A percentile compares a stretch with the other conserved stretches of the same genome.
phyloP scores from a whole-genome alignment of 2,797 vertebrate species.

The Platalea minor region DNA sequence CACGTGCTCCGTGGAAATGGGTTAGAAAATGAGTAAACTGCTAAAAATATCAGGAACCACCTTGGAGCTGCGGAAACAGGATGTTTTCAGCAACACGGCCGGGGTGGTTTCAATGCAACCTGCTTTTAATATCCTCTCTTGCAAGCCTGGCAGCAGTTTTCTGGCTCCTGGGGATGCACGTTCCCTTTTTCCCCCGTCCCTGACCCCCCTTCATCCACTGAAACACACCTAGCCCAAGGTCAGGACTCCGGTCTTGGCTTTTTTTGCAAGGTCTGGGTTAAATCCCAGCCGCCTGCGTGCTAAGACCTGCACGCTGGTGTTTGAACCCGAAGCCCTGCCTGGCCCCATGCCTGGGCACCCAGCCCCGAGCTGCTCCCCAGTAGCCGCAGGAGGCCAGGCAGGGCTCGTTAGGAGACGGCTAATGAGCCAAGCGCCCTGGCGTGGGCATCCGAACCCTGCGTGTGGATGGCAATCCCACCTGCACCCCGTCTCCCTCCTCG shows the following conservation, averaged over 20 bases:
- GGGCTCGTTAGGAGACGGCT: not conserved
- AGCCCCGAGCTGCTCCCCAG: not conserved
- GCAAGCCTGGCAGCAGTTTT: not conserved
- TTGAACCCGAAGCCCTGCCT: fast-evolving
- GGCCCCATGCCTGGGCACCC: not conserved
- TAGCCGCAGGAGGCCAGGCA: not conserved
- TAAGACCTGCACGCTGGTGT: not conserved
- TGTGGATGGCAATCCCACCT: not conserved
- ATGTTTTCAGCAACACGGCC: not conserved
- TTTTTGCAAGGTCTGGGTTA: not conserved
- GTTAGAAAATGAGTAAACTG: not conserved
- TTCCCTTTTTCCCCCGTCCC: not conserved
- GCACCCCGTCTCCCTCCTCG: fast-evolving
- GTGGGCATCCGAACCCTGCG: fast-evolving
- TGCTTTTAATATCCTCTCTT: not conserved
- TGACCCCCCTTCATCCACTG: not conserved
- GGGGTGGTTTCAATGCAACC: not conserved
- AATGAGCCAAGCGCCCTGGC: not conserved
- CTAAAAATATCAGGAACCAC: not conserved
- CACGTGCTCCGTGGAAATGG: too few species aligned
- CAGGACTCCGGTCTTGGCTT: not conserved
- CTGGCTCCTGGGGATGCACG: not conserved
- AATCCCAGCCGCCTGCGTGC: not conserved
- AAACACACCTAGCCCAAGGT: not conserved
- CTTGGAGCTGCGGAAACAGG: not conserved